These are phyloP conservation scores for Gambelia wislizenii DNA, from an alignment of 2,797 vertebrate genomes.

Conservation along the genomic window DNA sequence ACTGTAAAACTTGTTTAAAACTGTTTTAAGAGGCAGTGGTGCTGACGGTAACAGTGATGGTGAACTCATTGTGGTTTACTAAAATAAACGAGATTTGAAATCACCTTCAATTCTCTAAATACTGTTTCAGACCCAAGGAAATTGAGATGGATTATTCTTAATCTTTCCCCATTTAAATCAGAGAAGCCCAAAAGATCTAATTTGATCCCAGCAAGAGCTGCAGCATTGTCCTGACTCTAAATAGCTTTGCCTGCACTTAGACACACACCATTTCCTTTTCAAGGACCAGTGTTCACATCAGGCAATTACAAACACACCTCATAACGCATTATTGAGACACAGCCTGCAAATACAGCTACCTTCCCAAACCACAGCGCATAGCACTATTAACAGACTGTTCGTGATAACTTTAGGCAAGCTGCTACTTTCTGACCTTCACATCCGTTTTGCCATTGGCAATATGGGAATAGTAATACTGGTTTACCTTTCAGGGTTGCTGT, in stretches of 20 bases:
- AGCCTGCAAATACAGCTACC: conserved; percentile 69
- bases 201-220: conserved; percentile 73
- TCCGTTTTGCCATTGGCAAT: background rate
- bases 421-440: conserved; percentile 1
- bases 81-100: conserved; percentile 80
- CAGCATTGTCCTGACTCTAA: conserved; percentile 72
- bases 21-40: conserved; percentile 68
- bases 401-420: background rate
- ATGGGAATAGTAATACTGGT: background rate
- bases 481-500: background rate
- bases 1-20: conserved; percentile 78
- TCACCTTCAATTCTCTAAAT: conserved; percentile 79
- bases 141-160: conserved; percentile 77
- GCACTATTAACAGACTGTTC: conserved; percentile 40
- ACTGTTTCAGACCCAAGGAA: conserved; percentile 77
- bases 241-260: conserved; percentile 82
- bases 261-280: conserved; percentile 82
- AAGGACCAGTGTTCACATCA: conserved; percentile 76
- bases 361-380: conserved; percentile 10
- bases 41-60: background rate
- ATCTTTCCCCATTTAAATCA: conserved; percentile 65
- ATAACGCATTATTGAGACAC: conserved; percentile 78
- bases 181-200: conserved; percentile 75
- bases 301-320: conserved; percentile 81
- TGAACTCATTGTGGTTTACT: conserved; percentile 54